Base-by-base conservation (phyloP, 2,888 invertebrate species). In the Drepanosiphum platanoidis region DNA sequence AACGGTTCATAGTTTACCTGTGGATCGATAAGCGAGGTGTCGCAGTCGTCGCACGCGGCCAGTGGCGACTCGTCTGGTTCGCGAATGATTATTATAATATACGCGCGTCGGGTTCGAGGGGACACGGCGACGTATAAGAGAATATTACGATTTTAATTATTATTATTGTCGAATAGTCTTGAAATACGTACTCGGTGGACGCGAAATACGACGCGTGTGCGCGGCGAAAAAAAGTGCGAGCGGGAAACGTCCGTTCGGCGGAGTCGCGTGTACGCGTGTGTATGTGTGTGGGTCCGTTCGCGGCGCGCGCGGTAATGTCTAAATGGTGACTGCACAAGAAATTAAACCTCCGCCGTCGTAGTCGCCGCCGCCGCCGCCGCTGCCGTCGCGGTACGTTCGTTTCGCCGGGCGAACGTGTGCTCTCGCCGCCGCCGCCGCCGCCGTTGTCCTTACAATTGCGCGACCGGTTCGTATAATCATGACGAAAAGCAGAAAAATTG, bases 271-370 rank as follows among this genome's bases (percentile, higher is more conserved):
- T 32, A 70, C 36, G 70, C 58, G n/a, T 22, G n/a, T n/a, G 22
- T 58, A 8, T 8, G 61, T n/a, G 58, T 22, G 58, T 58, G 58
- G 5, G 42, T 72, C 30, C 42, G 42, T 30, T 32, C 18, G 7
- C 7, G 36, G 34, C n/a, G 72, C 75, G 75, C 84, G 84, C 77
- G 68, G 70, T 84, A 70, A 77, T 84, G 84, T 84, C 84, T 84
- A 77, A 77, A 70, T 39, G 77, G 84, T 58, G 84, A 84, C 84
- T 84, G 84, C 77, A 70, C 77, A 75, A 84, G 84, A 77, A 68
- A 77, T 74, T 66, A 75, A 66, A 83, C 83, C 82, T 36, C 80
- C 71, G 81, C 52, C 81, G 68, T 18, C 81, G 58, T 11, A n/a
- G 77, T 36, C 78, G 36, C 36, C 58, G 72, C 52, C 81, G 68